Evolutionary conservation across 1,140 invertebrate genomes (phyloP), one percentile per base, ranked within the genome.

Genomic region (Magallana angulata): DNA sequence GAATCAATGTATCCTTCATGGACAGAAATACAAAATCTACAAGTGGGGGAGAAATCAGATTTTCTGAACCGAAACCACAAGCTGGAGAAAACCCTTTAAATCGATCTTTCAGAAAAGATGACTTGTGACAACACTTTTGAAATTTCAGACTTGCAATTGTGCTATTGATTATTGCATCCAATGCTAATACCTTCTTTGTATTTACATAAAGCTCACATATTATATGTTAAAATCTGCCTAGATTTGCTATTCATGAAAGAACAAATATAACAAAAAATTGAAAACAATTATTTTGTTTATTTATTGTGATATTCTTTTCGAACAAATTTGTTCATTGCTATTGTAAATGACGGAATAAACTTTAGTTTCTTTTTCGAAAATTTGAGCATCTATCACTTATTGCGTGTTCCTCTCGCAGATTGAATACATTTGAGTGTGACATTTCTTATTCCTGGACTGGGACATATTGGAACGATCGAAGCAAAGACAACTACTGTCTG

Each of bases 61-160:
- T 84, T 58, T 24, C 57, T 5, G 68, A 76, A 30, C 68, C 68
- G 1, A 11, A 7, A 4, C 4, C 24, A 12, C 36, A 18, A 76
- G 14, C 7, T 24, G 24, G 5, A 1, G 36, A 18, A 36, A 76
- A 36, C 14, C 68, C 68, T 2, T 36, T 76, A 30, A 30, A 30
- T 76, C 18, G 68, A 76, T 76, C 68, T 36, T 76, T 76, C 24
- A 76, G 24, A 24, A 76, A 30, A 76, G 68, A 76, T 76, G 4
- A 30, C 8, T 76, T 30, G 4, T 76, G 24, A 76, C 12, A 30
- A 76, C 12, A 76, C 1, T 76, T 30, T 76, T 30, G 24, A 11
- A 30, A 24, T 11, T 71, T 2, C 5, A 48, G 36, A 48, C 36
- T 4, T 48, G 36, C 5, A 48, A 48, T 48, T 48, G 2, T 48